These are phyloP conservation scores for Erithacus rubecula DNA, from an alignment of 2,797 vertebrate species.

Conservation along the genomic window DNA sequence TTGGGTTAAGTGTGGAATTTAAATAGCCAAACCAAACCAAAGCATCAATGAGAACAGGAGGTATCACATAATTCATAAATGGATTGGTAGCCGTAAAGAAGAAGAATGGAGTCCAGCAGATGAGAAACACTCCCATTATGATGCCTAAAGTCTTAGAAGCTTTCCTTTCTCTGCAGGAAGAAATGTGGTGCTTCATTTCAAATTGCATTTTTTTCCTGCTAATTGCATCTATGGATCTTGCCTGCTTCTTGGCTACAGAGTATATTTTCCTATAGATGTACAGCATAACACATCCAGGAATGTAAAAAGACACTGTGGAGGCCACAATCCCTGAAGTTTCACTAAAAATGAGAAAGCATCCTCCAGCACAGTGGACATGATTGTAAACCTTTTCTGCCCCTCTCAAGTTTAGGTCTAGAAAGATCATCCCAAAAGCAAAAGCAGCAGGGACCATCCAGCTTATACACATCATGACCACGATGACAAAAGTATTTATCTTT, in stretches of 20 bases:
- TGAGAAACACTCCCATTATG: slow-evolving; percentile 82
- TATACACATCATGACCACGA: slow-evolving; percentile 76
- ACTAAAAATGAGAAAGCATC: slow-evolving; percentile 78
- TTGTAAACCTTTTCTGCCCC: slow-evolving; percentile 67
- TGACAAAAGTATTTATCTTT: slow-evolving; percentile 73
- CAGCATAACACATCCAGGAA: slow-evolving; percentile 83
- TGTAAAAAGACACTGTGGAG: slow-evolving; percentile 75
- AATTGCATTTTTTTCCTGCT: slow-evolving; percentile 31
- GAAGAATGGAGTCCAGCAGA: slow-evolving; percentile 85
- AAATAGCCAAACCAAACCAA: slow-evolving; percentile 84
- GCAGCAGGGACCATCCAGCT: slow-evolving; percentile 81
- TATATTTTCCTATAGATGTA: slow-evolving; percentile 85
- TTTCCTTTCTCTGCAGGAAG: slow-evolving; percentile 76
- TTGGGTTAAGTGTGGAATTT: slow-evolving; percentile 85
- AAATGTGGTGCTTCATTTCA: slow-evolving; percentile 49
- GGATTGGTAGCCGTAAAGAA: slow-evolving; percentile 76
- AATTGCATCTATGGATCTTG: slow-evolving; percentile 71
- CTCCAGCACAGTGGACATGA: slow-evolving; percentile 69
- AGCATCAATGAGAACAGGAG: slow-evolving; percentile 71
- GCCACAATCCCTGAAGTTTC: slow-evolving; percentile 72
- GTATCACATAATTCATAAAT: slow-evolving; percentile 67
- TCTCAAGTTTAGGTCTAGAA: slow-evolving; percentile 76
- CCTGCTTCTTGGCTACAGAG: slow-evolving; percentile 79
- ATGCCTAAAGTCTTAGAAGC: slow-evolving; percentile 82
- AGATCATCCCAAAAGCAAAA: slow-evolving; percentile 80